These are phyloP conservation scores for Pediacus dermestoides DNA, from an alignment of 2,888 invertebrate species.

Conservation along the genomic window DNA sequence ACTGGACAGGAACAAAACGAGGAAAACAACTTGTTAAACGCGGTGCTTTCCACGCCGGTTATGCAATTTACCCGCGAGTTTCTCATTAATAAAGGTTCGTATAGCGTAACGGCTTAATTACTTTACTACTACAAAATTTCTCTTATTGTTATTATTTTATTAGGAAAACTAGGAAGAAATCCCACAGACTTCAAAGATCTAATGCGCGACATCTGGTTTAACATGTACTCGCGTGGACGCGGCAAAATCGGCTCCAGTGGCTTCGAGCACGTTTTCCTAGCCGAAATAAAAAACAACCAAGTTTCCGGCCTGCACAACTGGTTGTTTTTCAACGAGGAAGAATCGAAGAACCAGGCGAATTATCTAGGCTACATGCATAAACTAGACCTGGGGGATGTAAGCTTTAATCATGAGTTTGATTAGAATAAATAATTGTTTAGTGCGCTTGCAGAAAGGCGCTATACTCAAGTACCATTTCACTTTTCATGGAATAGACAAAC, in stretches of 20 bases:
- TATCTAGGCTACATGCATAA: slow-evolving; percentile 78
- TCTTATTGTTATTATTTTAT: no score
- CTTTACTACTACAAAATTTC: no score
- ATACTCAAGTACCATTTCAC: slow-evolving; percentile 70
- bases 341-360: slow-evolving; percentile 65
- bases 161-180: slow-evolving; percentile 61
- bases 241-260: slow-evolving; percentile 83
- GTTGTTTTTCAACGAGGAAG: slow-evolving; percentile 80
- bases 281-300: slow-evolving; percentile 76
- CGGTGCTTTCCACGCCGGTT: slow-evolving; percentile 70
- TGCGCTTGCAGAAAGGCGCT: slow-evolving; percentile 66
- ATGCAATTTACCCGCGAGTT: slow-evolving; percentile 71
- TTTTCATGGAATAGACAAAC: slow-evolving; percentile 69
- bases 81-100: slow-evolving; percentile 58
- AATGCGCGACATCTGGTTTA: slow-evolving; percentile 75
- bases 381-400: slow-evolving; percentile 67
- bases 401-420: slow-evolving; percentile 43
- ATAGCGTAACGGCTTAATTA: no score
- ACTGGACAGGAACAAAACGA: slow-evolving; percentile 72
- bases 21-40: slow-evolving; percentile 75
- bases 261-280: slow-evolving; percentile 89
- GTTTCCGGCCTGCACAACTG: slow-evolving; percentile 88
- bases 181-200: slow-evolving; percentile 68
- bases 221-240: slow-evolving; percentile 74
- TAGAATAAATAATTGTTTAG: slow-evolving; percentile 7